These are phyloP conservation scores for Odontothrips loti DNA, from an alignment of 2,888 invertebrate species.

Conservation along the genomic window DNA sequence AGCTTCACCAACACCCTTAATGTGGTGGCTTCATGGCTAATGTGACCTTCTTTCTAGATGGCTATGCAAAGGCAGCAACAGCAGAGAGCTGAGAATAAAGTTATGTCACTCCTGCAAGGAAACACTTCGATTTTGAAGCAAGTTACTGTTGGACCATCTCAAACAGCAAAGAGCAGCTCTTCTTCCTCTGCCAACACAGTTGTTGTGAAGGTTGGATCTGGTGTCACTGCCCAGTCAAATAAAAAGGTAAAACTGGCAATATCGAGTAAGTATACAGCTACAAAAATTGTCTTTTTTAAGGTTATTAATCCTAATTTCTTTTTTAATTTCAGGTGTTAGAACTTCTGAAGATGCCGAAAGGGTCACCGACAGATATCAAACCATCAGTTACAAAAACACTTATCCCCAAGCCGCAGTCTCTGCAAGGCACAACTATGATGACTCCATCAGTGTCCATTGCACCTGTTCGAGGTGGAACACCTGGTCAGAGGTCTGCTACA, in stretches of 20 bases:
- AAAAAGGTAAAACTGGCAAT: conserved; percentile 36
- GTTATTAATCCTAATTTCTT: conserved; percentile 18
- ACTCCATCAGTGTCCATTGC: conserved; percentile 52
- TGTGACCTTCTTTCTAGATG: conserved; percentile 53
- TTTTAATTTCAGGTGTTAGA: conserved; percentile 39
- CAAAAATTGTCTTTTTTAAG: not conserved
- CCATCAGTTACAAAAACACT: conserved; percentile 34
- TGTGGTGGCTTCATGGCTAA: not conserved
- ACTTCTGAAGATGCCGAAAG: conserved; percentile 42
- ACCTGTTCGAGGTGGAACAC: conserved; percentile 42
- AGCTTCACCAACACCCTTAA: not conserved
- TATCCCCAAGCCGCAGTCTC: not conserved
- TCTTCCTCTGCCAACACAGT: conserved; percentile 40
- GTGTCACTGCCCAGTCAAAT: conserved; percentile 37
- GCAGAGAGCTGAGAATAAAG: conserved; percentile 62
- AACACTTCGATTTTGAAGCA: conserved; percentile 41
- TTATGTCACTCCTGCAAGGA: conserved; percentile 63
- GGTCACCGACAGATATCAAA: conserved; percentile 33
- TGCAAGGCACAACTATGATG: conserved; percentile 46
- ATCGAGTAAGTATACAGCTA: not conserved
- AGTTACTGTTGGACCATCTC: conserved; percentile 33
- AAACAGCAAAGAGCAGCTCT: conserved; percentile 33
- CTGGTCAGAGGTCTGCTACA: conserved; percentile 37
- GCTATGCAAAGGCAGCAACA: conserved; percentile 65
- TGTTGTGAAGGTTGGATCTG: conserved; percentile 40